Percentiles rank a stretch among this genome's conserved stretches.
Conservation (phyloP, 2,113 vertebrate species). For the Platichthys stellatus region DNA sequence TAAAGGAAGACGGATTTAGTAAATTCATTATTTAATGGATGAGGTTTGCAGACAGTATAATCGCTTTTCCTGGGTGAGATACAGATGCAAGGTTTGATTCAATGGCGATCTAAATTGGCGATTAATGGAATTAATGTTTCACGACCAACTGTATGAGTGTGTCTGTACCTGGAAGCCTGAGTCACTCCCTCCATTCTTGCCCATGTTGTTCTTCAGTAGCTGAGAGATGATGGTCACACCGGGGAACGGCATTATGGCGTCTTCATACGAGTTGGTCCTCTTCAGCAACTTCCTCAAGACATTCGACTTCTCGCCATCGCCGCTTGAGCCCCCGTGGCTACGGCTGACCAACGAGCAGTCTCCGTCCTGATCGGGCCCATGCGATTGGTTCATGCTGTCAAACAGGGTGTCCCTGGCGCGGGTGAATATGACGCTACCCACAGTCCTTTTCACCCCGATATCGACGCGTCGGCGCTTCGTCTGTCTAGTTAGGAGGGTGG, state of each 20-base stretch:
- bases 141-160: neutral
- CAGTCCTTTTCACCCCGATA: constrained; percentile 99
- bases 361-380: constrained; percentile 93
- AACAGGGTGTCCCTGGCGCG: constrained; percentile 91
- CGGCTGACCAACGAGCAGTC: constrained; percentile 95
- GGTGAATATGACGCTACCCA: constrained; percentile 92
- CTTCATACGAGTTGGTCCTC: constrained; percentile 98
- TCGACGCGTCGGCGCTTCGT: constrained; percentile 99
- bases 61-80: too few species aligned
- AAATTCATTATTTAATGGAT: neutral
- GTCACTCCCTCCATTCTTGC: constrained; percentile 96
- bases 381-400: constrained; percentile 96
- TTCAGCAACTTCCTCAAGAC: constrained; percentile 98
- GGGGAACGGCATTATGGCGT: constrained; percentile 96
- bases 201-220: constrained; percentile 98
- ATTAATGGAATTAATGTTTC: neutral
- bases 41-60: neutral
- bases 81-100: too few species aligned
- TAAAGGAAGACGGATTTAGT: neutral
- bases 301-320: constrained; percentile 97
- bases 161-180: constrained; percentile 90
- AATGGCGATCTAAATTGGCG: neutral
- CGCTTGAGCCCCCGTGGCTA: constrained; percentile 55
- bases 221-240: constrained; percentile 99
- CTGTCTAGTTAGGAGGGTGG: constrained; percentile 98